Evolutionary conservation across 2,113 vertebrate genomes (phyloP).

Genomic region (Hepsetus odoe): DNA sequence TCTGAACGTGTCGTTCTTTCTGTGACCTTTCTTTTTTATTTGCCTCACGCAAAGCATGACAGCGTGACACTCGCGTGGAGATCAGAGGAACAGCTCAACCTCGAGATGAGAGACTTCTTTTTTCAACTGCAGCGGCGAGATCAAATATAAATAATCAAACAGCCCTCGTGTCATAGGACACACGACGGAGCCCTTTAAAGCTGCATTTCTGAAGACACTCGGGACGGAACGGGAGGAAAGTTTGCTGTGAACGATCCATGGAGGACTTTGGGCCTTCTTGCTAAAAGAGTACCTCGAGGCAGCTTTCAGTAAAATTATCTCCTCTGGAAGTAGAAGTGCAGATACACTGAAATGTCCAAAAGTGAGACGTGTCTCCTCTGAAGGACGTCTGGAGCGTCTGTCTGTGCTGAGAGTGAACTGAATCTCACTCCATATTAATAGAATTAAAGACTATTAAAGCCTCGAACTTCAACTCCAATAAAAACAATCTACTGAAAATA

Average conservation of each 20-base stretch:
- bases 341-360: no score
- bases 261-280: not conserved
- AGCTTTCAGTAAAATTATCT: no score
- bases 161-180: not conserved
- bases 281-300: not conserved
- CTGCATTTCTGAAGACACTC: not conserved
- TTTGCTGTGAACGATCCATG: not conserved
- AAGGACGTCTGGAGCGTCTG: no score
- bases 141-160: constrained; percentile 10
- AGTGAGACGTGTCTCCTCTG: no score
- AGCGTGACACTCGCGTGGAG: not conserved
- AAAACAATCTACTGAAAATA: no score
- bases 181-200: not conserved
- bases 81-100: constrained; percentile 10
- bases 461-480: no score
- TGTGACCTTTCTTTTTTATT: constrained; percentile 5
- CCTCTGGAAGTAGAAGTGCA: no score
- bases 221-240: not conserved
- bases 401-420: no score
- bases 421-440: no score
- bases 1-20: not conserved
- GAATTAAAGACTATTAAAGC: no score
- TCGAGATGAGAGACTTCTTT: not conserved
- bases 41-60: not conserved
- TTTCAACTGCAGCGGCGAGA: not conserved